Conservation (phyloP, 2,888 invertebrate genomes). For the Steinernema hermaphroditum region DNA sequence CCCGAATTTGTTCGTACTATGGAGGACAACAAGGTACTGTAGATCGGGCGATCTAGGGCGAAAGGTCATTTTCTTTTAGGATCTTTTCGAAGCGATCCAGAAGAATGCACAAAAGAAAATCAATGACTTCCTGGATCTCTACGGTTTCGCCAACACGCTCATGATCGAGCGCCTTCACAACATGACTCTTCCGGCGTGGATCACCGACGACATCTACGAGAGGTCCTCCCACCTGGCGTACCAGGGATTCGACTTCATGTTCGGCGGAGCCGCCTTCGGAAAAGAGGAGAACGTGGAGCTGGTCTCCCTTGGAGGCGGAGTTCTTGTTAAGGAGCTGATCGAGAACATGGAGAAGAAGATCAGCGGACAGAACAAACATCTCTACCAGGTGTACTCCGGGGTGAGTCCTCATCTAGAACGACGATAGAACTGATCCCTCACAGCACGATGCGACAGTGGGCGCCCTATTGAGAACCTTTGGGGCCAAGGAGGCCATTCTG, state of each 20-base stretch:
- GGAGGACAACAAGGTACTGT: conserved; percentile 7
- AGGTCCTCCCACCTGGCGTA: background rate
- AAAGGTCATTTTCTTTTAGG: background rate
- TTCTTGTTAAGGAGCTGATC: conserved; percentile 37
- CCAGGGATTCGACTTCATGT: conserved; percentile 7
- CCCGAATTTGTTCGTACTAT: background rate
- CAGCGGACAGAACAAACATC: background rate
- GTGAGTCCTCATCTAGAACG: conserved; percentile 15
- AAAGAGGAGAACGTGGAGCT: conserved; percentile 33
- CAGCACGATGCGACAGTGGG: conserved; percentile 33
- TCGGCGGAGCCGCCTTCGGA: conserved; percentile 37
- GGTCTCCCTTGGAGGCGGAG: conserved; percentile 33
- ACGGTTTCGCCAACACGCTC: conserved; percentile 4
- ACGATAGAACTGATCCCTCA: background rate
- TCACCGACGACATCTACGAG: conserved; percentile 28
- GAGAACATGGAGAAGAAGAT: conserved; percentile 33
- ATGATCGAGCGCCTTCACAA: conserved; percentile 30
- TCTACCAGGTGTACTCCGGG: conserved; percentile 35
- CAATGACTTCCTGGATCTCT: background rate
- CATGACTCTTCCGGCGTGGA: conserved; percentile 32
- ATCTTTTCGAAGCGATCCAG: conserved; percentile 7
- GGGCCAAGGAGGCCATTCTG: conserved; percentile 30
- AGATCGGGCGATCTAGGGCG: background rate
- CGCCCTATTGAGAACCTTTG: conserved; percentile 29
- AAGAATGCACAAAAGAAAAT: conserved; percentile 17